A percentile compares a stretch with the other conserved stretches of the same genome.
Evolutionary conservation across 2,113 vertebrate genomes (phyloP).

Genomic region (Murina feae): DNA sequence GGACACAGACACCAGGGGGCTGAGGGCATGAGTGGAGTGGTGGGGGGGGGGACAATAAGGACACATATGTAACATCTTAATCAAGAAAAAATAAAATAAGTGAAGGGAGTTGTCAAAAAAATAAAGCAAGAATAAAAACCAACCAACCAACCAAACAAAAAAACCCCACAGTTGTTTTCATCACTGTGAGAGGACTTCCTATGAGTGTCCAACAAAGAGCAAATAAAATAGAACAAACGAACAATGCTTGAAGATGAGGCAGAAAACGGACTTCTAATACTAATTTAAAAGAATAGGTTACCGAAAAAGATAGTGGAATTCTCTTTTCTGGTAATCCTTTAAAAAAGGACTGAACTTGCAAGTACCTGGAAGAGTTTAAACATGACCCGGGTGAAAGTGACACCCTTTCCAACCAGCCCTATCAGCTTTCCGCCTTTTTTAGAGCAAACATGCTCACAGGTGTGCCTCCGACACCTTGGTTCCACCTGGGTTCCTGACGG

Average conservation of each 20-base stretch:
- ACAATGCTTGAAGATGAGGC: neutral
- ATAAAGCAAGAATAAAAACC: no score
- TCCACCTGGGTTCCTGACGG: neutral
- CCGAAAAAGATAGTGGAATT: neutral
- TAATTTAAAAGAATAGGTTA: neutral
- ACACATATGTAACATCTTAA: no score
- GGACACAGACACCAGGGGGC: no score
- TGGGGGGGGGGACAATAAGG: no score
- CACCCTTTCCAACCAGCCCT: neutral
- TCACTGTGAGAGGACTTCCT: neutral
- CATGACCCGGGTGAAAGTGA: neutral
- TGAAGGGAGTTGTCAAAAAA: no score
- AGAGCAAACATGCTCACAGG: neutral
- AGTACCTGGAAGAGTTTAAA: conserved; percentile 1
- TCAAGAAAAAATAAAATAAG: no score
- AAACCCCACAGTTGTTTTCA: neutral
- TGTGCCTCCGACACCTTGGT: neutral
- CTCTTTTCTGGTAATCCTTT: neutral
- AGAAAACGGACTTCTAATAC: neutral
- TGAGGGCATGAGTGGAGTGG: no score
- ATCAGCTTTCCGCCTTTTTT: neutral
- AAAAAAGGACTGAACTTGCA: neutral
- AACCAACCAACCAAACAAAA: no score
- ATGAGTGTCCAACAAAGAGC: neutral
- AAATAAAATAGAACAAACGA: neutral